Percentiles rank a stretch among this genome's conserved stretches.
Conservation (phyloP, 1,140 invertebrate genomes). For the Apolygus lucorum region DNA sequence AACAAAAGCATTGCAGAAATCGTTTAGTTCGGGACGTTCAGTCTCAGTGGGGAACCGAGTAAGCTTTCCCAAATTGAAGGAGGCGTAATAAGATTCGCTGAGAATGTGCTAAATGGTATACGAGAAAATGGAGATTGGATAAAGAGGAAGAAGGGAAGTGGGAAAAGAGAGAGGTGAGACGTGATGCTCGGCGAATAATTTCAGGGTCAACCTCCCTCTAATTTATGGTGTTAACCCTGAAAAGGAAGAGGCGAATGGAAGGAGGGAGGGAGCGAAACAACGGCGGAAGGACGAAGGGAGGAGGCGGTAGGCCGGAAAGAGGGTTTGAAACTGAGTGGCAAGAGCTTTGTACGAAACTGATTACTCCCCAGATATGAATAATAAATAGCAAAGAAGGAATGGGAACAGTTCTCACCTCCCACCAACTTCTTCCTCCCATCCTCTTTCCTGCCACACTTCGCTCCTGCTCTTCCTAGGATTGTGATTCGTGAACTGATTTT, state of each 20-base stretch:
- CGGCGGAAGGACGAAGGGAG: background rate
- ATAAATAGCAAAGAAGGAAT: constrained; percentile 7
- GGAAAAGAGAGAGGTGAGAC: background rate
- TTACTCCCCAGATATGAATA: constrained; percentile 15
- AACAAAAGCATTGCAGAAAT: too few species aligned
- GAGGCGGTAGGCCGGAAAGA: background rate
- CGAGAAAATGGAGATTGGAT: too few species aligned
- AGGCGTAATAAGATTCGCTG: too few species aligned
- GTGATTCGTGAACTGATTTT: too few species aligned
- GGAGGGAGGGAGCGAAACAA: background rate
- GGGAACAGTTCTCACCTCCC: background rate
- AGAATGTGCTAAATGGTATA: too few species aligned
- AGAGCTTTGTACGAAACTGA: background rate
- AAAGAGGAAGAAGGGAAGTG: too few species aligned
- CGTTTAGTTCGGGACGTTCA: too few species aligned
- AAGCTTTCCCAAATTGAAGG: too few species aligned
- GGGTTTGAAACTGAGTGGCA: background rate
- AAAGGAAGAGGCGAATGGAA: background rate
- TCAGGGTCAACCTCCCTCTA: background rate
- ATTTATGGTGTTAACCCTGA: background rate
- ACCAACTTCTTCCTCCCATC: too few species aligned
- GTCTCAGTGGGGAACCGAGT: too few species aligned
- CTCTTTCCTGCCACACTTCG: too few species aligned
- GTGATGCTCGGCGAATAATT: background rate
- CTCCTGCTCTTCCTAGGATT: too few species aligned